A percentile compares a stretch with the other conserved stretches of the same genome.
Conservation (phyloP, 2,797 vertebrate genomes). For the Enteromius trimaculatus region DNA sequence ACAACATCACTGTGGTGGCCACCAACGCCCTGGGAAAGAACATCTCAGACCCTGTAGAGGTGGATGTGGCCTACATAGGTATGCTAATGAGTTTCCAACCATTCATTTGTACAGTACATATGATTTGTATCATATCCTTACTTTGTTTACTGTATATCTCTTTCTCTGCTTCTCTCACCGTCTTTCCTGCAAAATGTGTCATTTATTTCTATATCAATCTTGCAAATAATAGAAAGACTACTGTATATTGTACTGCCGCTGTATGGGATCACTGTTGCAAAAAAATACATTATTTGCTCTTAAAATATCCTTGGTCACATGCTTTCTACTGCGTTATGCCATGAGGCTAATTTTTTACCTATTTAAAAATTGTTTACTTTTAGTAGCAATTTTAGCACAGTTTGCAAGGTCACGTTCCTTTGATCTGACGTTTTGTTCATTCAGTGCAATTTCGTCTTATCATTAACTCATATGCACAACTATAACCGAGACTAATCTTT, state of each 20-base stretch:
- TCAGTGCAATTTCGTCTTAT: background rate
- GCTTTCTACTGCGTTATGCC: background rate
- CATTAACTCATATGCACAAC: slow-evolving; percentile 24
- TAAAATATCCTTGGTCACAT: background rate
- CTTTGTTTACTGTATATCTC: background rate
- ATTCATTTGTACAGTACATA: background rate
- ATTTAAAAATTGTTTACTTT: slow-evolving; percentile 5
- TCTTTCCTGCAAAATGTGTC: background rate
- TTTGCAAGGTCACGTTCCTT: background rate
- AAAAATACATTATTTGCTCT: background rate
- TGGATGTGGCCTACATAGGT: slow-evolving; percentile 91
- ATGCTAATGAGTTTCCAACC: background rate
- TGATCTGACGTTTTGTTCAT: background rate
- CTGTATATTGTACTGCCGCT: background rate
- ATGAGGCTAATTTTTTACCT: background rate
- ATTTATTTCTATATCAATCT: background rate
- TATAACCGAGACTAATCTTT: slow-evolving; percentile 45
- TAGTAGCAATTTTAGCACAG: background rate
- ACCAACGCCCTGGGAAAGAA: slow-evolving; percentile 84
- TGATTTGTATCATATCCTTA: background rate
- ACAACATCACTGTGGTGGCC: slow-evolving; percentile 88
- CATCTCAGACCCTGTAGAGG: slow-evolving; percentile 80
- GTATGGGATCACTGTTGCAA: background rate
- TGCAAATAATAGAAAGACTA: background rate
- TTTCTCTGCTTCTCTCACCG: background rate